phyloP scores from a whole-genome alignment of 2,113 vertebrate genomes.

The Gallinago undulata region DNA sequence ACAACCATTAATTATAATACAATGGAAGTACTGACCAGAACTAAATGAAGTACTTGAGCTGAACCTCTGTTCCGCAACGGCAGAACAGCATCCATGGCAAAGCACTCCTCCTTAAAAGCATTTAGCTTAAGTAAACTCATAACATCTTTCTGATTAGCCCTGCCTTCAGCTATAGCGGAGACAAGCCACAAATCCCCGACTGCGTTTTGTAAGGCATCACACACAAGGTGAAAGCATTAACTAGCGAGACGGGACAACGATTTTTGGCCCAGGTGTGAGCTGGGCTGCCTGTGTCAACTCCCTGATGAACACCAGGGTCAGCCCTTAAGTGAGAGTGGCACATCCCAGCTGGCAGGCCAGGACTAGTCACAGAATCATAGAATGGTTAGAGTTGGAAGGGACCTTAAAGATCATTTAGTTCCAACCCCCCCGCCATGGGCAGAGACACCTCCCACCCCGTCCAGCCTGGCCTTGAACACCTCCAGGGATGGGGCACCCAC shows the following conservation, averaged over 20 bases:
- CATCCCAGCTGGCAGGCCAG: not conserved
- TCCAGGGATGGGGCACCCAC: too few relatives aligned
- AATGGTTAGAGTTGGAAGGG: too few relatives aligned
- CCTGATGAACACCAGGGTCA: too few relatives aligned
- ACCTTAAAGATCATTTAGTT: too few relatives aligned
- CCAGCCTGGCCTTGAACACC: too few relatives aligned
- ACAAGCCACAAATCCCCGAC: too few relatives aligned
- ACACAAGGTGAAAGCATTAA: fast-evolving
- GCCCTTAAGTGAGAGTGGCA: fast-evolving
- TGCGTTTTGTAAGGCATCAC: fast-evolving
- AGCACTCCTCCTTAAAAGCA: not conserved
- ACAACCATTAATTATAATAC: not conserved
- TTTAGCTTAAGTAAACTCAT: fast-evolving
- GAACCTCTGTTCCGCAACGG: not conserved
- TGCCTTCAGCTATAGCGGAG: not conserved
- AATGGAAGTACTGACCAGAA: not conserved
- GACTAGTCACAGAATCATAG: too few relatives aligned
- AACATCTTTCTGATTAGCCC: fast-evolving
- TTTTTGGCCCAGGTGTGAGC: fast-evolving
- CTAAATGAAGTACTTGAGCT: not conserved
- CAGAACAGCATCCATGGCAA: not conserved
- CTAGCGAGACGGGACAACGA: fast-evolving
- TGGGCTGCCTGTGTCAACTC: too few relatives aligned
- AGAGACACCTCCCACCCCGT: too few relatives aligned
- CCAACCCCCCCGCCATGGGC: too few relatives aligned